Evolutionary conservation across 2,797 vertebrate species (phyloP), one percentile per base, ranked within the genome.

Genomic region (Gymnothorax reevesii): DNA sequence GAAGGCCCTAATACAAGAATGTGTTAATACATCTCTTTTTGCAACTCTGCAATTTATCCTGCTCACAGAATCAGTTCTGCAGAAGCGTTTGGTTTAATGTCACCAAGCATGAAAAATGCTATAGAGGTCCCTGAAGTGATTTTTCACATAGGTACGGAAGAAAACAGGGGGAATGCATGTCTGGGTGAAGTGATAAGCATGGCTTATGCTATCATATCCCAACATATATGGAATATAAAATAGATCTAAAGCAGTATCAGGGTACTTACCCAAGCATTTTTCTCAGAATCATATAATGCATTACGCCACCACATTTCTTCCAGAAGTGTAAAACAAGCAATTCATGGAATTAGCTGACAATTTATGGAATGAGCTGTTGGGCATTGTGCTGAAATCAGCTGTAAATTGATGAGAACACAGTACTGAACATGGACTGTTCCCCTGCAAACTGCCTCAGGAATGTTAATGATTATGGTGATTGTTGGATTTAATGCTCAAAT

Each of bases 181-280:
- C 75, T 79, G 75, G 17, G 75, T 54, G n/a, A 22, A 79, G 75
- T 27, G 75, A 79, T 79, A 79, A 79, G 27, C 71, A 75, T 1
- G 17, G 75, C 42, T 27, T 54, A 73, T 33, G 69, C 7, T 73
- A 73, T 33, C 9, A 73, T 54, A 22, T 10, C 9, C 75, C 54
- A 6, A 7, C 49, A 79, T 27, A 33, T 75, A 42, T 75, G 33
- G 33, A 75, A 75, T 42, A 33, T 15, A 33, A 42, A 42, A 42
- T 75, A 33, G 71, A 75, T 2, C 10, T 27, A 71, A 33, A 13
- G 13, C 3, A 42, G 10, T 49, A 42, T 75, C 27, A 49, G 71
- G 27, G 71, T 27, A 42, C 27, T 75, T 75, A 5, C 33, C 42
- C 42, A 42, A 75, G 4, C 27, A 75, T 71, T 25, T 42, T 75